Evolutionary conservation across 2,888 invertebrate genomes (phyloP), one percentile per base, ranked within the genome.

Genomic region (Platycheirus rosarum): DNA sequence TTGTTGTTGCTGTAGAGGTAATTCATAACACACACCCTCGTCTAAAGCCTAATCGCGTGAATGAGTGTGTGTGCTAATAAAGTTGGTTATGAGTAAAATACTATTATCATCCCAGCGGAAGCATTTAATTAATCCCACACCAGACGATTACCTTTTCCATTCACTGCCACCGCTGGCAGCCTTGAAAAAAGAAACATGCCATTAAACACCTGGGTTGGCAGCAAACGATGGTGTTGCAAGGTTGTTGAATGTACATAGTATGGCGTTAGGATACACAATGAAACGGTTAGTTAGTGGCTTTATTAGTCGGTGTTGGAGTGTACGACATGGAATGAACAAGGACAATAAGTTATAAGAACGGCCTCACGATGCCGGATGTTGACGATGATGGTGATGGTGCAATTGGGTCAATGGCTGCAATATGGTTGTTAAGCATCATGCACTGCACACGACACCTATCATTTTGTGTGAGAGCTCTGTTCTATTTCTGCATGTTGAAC

Each of bases 101-200:
- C 51, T 65, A 53, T 62, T 65, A 53, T 62, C 65, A 60, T 80
- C 66, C 70, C 71, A 62, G 70, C 70, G 76, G 76, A 65, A 80
- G 53, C 70, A 65, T 76, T 66, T 76, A 76, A 80, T 80, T 80
- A 76, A 55, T 48, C 42, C 51, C 60, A 26, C 53, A 46, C 62
- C 70, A 66, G 48, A 60, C 37, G 60, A 80, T 70, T 71, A 71
- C 53, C 65, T 66, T 57, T 16, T 29, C 20, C 44, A 44, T 48
- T 48, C 62, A 63, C 37, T 44, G 18, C 18, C 4, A 1, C 18
- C 18, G 11, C 16, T 14, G 4, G 32, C 1, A 35, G 7, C 37
- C 9, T 8, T 20, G 14, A 60, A 20, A 20, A 42, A 9, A 32
- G 3, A 11, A 7, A 57, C 23, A 44, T 44, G 29, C 60, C 42